phyloP scores from a whole-genome alignment of 2,113 vertebrate species.

The Hoplias malabaricus region DNA sequence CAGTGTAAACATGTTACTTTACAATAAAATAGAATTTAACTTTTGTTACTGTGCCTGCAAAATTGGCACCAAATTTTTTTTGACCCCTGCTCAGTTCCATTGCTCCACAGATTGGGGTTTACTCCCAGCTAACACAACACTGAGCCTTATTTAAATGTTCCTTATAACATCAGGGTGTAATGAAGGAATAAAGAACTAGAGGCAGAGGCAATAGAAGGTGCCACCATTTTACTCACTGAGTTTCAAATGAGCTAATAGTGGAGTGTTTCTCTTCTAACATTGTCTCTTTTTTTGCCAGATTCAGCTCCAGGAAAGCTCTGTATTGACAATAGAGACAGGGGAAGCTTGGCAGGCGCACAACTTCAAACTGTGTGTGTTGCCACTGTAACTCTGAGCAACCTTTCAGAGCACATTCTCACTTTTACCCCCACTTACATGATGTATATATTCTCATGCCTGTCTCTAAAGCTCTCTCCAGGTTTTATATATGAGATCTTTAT shows the following conservation, averaged over 20 bases:
- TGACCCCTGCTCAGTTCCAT: too few relatives aligned
- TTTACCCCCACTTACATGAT: constrained; percentile 33
- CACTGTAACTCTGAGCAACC: constrained; percentile 63
- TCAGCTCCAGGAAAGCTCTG: constrained; percentile 11
- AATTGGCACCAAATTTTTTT: too few relatives aligned
- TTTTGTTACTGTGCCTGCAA: too few relatives aligned
- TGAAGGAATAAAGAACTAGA: too few relatives aligned
- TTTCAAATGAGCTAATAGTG: not conserved
- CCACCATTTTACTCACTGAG: too few relatives aligned
- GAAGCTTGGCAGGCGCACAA: constrained; percentile 46
- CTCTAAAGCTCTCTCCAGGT: not conserved
- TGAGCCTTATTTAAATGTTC: too few relatives aligned
- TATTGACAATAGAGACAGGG: constrained; percentile 37
- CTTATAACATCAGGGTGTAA: too few relatives aligned
- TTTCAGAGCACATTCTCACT: constrained; percentile 60
- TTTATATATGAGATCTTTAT: constrained; percentile 33
- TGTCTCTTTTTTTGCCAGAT: constrained; percentile 12
- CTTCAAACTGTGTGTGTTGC: constrained; percentile 60
- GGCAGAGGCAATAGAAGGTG: too few relatives aligned
- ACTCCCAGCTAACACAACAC: too few relatives aligned
- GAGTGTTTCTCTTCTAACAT: not conserved
- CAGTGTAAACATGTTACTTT: too few relatives aligned
- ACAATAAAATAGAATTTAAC: too few relatives aligned
- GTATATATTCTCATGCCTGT: constrained; percentile 38
- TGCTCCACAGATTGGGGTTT: too few relatives aligned